phyloP scores from a whole-genome alignment of 2,113 vertebrate genomes.

The Coptodon rendalli region DNA sequence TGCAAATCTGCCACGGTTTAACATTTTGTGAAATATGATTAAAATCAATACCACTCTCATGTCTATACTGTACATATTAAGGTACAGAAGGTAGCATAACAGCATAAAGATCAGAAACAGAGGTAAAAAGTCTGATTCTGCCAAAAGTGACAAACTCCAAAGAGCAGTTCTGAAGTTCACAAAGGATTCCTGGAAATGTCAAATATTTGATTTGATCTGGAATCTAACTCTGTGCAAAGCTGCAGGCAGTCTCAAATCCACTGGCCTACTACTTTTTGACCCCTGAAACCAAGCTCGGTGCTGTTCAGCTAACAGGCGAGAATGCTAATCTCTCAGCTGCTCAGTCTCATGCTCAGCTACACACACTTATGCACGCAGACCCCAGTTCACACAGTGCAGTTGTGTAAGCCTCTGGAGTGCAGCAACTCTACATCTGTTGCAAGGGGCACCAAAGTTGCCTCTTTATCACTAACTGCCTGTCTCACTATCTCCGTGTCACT shows the following conservation, averaged over 20 bases:
- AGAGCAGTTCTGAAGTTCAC: background rate
- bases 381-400: background rate
- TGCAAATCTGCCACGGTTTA: background rate
- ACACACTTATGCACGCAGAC: background rate
- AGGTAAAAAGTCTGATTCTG: background rate
- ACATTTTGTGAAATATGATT: background rate
- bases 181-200: background rate
- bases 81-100: background rate
- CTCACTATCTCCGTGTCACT: background rate
- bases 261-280: background rate
- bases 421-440: constrained; percentile 2
- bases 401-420: constrained; percentile 24
- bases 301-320: constrained; percentile 11
- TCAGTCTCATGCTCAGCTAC: constrained; percentile 20
- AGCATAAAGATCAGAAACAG: background rate
- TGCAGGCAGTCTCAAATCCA: background rate
- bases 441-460: background rate
- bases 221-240: background rate
- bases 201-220: background rate
- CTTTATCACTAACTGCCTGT: background rate
- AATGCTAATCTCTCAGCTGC: constrained; percentile 54
- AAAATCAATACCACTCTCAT: background rate
- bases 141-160: background rate
- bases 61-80: background rate
- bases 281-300: constrained; percentile 3